Base-by-base conservation (phyloP, 2,797 vertebrate species). In the Natrix natrix region DNA sequence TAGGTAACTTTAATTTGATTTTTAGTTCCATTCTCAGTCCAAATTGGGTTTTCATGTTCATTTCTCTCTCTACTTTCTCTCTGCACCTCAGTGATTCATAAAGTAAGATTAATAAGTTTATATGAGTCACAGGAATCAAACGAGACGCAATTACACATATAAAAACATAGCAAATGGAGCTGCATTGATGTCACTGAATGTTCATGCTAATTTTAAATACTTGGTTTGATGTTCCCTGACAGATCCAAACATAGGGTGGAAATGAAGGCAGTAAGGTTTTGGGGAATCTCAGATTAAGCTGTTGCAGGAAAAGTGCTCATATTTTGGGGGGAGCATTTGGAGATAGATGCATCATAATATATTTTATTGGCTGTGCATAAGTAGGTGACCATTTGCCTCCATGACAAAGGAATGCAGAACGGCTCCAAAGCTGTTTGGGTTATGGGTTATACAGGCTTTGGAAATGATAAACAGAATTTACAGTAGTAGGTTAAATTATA, bases 161-260 rank as follows among this genome's bases (percentile, higher is more conserved):
- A 74, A 91, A 90, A 93, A 87, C 59, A 60, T n/a, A 86, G 55
- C 89, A 90, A 66, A 87, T 91, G 55, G 90, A 60, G 57, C 43
- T 90, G 63, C 87, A 89, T 43, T 90, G 74, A 57, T 87, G 92
- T 37, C 83, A 56, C 54, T 43, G 54, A 90, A 87, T 93, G 26
- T 48, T 20, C 37, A 28, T 26, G 22, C n/a, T 28, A 26, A 37
- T 74, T 87, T 66, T 90, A 87, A 90, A 69, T 37, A 24, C 90
- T 90, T 87, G 61, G n/a, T 74, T 55, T 87, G 32, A 90, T 48
- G 60, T 66, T 69, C 57, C 48, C 26, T 90, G 78, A 1, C 2
- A 59, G n/a, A 59, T 56, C 32, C 56, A 88, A 22, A 43, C 52
- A 87, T 87, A 54, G 28, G 16, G 26, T 54, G 26, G 24, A 48